Percentiles rank a stretch among this genome's conserved stretches.
phyloP scores from a whole-genome alignment of 2,113 vertebrate genomes.

The Chionomys nivalis region DNA sequence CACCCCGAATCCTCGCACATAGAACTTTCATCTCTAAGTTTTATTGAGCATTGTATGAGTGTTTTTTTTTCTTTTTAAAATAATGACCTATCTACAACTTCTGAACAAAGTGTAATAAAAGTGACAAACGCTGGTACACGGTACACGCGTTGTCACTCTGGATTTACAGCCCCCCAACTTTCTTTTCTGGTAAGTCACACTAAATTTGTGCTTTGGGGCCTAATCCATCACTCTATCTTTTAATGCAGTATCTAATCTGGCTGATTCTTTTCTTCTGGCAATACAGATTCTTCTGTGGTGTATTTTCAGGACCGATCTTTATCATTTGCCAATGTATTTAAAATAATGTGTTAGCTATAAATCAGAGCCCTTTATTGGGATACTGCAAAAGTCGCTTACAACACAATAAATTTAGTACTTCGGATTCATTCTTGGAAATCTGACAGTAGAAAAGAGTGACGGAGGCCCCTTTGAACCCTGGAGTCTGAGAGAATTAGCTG shows the following conservation, averaged over 20 bases:
- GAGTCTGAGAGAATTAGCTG: neutral
- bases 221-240: constrained; percentile 76
- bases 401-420: constrained; percentile 29
- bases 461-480: neutral
- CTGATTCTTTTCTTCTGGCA: neutral
- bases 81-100: constrained; percentile 68
- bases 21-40: constrained; percentile 52
- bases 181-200: constrained; percentile 64
- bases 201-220: constrained; percentile 43
- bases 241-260: constrained; percentile 69
- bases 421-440: constrained; percentile 23
- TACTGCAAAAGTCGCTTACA: constrained; percentile 40
- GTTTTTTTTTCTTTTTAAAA: constrained; percentile 28
- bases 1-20: neutral
- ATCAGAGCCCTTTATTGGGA: constrained; percentile 61
- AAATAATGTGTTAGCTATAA: constrained; percentile 43
- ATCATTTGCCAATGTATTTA: constrained; percentile 56
- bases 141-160: constrained; percentile 62
- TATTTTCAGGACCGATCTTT: constrained; percentile 49
- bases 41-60: constrained; percentile 37
- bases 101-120: constrained; percentile 78
- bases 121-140: constrained; percentile 63
- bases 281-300: constrained; percentile 18
- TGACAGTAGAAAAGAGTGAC: neutral
- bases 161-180: constrained; percentile 72